phyloP scores from a whole-genome alignment of 1,140 invertebrate species.

The Phenacoccus solenopsis region DNA sequence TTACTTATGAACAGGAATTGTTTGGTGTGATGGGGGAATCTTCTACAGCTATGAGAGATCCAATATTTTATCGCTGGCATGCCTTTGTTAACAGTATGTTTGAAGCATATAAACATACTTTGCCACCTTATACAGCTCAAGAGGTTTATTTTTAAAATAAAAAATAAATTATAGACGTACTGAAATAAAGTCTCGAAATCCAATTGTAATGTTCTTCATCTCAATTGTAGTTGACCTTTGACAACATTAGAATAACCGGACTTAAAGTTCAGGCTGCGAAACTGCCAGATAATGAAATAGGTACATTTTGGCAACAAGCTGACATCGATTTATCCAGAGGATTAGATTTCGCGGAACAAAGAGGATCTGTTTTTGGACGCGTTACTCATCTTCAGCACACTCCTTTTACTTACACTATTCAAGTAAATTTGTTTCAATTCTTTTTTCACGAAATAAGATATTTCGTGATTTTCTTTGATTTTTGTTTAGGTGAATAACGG shows the following conservation, averaged over 20 bases:
- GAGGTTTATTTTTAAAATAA: no score
- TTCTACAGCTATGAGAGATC: constrained; percentile 64
- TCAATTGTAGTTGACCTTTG: constrained; percentile 43
- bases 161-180: no score
- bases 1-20: no score
- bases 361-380: constrained; percentile 32
- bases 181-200: not conserved
- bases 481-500: constrained; percentile 30
- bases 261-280: not conserved
- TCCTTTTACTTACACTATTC: constrained; percentile 18
- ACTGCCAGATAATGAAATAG: constrained; percentile 34
- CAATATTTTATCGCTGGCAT: constrained; percentile 75
- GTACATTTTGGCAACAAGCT: constrained; percentile 39
- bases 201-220: not conserved
- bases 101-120: constrained; percentile 54
- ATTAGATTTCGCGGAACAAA: constrained; percentile 34
- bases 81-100: constrained; percentile 66
- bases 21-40: constrained; percentile 54
- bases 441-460: not conserved
- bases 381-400: constrained; percentile 35
- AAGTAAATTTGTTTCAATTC: not conserved
- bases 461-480: not conserved
- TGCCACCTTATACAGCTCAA: constrained; percentile 45
- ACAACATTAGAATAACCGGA: constrained; percentile 39
- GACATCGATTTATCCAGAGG: constrained; percentile 38